Percentiles rank a stretch among this genome's conserved stretches.
phyloP scores from a whole-genome alignment of 2,113 vertebrate genomes.

The Rallus limicola region DNA sequence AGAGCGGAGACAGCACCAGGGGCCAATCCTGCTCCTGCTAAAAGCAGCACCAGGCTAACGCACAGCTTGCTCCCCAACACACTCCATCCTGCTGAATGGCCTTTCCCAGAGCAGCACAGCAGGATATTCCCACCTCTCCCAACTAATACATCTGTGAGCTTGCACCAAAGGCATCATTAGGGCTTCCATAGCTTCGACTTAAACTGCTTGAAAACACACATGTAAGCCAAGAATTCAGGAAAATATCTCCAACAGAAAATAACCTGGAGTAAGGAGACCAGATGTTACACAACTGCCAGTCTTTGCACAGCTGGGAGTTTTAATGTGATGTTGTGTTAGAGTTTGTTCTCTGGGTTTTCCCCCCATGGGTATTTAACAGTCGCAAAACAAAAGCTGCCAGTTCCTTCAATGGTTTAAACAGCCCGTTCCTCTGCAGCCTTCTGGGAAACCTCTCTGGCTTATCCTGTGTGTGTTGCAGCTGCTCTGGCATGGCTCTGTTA shows the following conservation, averaged over 20 bases:
- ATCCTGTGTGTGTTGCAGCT: background rate
- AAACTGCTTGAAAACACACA: background rate
- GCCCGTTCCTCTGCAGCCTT: background rate
- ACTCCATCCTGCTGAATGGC: background rate
- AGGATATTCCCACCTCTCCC: background rate
- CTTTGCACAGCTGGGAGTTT: background rate
- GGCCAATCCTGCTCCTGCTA: background rate
- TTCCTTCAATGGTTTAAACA: background rate
- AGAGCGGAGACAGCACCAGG: background rate
- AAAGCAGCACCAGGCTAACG: background rate
- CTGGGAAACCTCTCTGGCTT: background rate
- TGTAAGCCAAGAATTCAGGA: background rate
- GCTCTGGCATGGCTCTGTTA: background rate
- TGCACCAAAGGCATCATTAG: background rate
- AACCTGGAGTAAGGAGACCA: background rate
- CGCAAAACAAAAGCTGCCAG: background rate
- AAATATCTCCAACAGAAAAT: background rate
- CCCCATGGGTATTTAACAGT: background rate
- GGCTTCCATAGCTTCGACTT: background rate
- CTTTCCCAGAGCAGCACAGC: background rate
- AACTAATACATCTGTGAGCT: background rate
- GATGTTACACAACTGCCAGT: background rate
- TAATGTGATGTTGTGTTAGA: background rate
- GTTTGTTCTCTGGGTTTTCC: background rate
- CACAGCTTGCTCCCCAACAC: accelerated